phyloP scores from a whole-genome alignment of 2,113 vertebrate genomes.

The Percopsis transmontana region DNA sequence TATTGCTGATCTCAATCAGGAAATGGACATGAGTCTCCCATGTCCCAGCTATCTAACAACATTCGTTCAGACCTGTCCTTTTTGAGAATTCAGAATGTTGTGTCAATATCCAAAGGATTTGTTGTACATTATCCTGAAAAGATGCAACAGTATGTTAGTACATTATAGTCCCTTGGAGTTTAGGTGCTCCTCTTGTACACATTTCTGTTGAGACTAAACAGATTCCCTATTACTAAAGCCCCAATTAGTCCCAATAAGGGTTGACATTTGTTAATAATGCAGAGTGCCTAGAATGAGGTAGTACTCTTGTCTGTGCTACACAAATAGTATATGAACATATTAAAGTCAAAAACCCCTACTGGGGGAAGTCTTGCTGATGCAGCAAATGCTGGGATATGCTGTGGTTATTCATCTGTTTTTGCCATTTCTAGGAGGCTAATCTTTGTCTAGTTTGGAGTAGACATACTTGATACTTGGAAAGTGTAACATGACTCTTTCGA shows the following conservation, averaged over 20 bases:
- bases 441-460: slow-evolving; percentile 19
- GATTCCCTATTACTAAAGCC: too few species aligned
- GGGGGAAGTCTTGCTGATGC: too few species aligned
- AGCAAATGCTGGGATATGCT: not conserved
- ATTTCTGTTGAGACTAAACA: too few species aligned
- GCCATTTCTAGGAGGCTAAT: slow-evolving; percentile 17
- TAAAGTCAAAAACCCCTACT: too few species aligned
- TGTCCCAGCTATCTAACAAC: not conserved
- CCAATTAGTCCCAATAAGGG: too few species aligned
- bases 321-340: too few species aligned
- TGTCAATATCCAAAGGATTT: not conserved
- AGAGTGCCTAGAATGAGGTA: too few species aligned
- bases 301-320: too few species aligned
- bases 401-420: slow-evolving; percentile 5
- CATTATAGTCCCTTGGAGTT: not conserved
- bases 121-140: not conserved
- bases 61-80: not conserved
- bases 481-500: slow-evolving; percentile 46
- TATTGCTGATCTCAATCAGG: not conserved
- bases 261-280: too few species aligned
- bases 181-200: too few species aligned
- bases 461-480: slow-evolving; percentile 18
- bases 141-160: not conserved
- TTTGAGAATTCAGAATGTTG: not conserved
- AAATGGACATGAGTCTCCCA: not conserved